Percentiles rank a stretch among this genome's conserved stretches.
These are phyloP conservation scores for Argyra leucocephala DNA, from an alignment of 2,888 invertebrate genomes.

Conservation along the genomic window DNA sequence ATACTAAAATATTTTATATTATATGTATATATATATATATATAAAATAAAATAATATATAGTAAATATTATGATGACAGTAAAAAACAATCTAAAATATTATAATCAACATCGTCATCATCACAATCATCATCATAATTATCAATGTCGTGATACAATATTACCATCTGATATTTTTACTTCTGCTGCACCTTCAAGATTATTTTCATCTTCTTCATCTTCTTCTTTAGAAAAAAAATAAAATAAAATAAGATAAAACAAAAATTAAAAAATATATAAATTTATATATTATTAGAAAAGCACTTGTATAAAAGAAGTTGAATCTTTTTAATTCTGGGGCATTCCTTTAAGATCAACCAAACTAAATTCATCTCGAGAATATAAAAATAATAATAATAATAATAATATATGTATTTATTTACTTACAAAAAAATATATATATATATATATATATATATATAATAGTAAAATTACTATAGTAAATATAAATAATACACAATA, in stretches of 20 bases:
- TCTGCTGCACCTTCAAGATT: not conserved
- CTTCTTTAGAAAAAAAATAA: not conserved
- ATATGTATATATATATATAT: not conserved
- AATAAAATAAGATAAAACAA: too few species aligned
- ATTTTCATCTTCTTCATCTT: not conserved
- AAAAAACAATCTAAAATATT: not conserved
- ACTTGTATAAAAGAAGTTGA: slow-evolving; percentile 12
- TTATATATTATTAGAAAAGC: slow-evolving; percentile 2
- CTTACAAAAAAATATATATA: too few species aligned
- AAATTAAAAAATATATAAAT: not conserved
- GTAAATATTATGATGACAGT: not conserved
- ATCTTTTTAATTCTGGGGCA: slow-evolving; percentile 1
- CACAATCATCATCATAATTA: not conserved
- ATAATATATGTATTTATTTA: not conserved
- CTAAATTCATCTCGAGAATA: not conserved
- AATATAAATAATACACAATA: too few species aligned
- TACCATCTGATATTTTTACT: not conserved
- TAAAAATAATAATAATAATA: too few species aligned
- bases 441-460: too few species aligned
- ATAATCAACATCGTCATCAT: not conserved
- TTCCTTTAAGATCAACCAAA: slow-evolving; percentile 8
- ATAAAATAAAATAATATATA: not conserved
- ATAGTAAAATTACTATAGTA: too few species aligned
- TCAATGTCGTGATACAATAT: not conserved
- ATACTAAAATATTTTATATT: not conserved